Evolutionary conservation across 1,140 invertebrate genomes (phyloP).

Genomic region (Polypedilum vanderplanki): DNA sequence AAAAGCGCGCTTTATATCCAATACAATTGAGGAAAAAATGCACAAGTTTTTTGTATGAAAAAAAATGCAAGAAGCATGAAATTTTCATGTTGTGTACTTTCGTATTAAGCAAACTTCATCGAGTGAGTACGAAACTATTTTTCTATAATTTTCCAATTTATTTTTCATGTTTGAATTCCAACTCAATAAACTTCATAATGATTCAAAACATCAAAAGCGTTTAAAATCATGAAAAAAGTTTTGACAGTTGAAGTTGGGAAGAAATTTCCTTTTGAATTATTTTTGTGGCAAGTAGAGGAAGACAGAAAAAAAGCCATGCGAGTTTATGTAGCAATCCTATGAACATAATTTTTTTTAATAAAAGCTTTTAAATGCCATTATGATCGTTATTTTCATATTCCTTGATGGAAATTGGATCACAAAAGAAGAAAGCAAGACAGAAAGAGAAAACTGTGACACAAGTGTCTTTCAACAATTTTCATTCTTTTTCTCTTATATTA

Average conservation of each 20-base stretch:
- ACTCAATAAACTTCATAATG: conserved; percentile 27
- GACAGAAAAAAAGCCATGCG: not conserved
- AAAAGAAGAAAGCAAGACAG: not conserved
- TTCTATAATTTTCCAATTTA: conserved; percentile 28
- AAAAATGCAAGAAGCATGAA: conserved; percentile 16
- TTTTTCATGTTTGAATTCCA: conserved; percentile 11
- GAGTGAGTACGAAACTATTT: not conserved
- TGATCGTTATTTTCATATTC: not conserved
- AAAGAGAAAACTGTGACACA: not conserved
- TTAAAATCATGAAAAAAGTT: not conserved
- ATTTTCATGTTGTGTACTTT: not conserved
- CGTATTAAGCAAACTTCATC: not conserved
- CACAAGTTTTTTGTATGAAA: conserved; percentile 2
- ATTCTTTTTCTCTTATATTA: not conserved
- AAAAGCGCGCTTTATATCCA: not conserved
- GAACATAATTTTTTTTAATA: not conserved
- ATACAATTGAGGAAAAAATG: not conserved
- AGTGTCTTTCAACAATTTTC: conserved; percentile 10
- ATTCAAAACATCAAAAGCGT: conserved; percentile 15
- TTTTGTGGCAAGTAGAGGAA: not conserved
- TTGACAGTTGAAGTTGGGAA: conserved; percentile 21
- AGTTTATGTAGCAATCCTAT: not conserved
- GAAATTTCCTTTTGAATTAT: not conserved
- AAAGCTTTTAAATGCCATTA: not conserved
- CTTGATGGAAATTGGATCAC: conserved; percentile 15